Evolutionary conservation across 2,113 vertebrate genomes (phyloP).

Genomic region (Burhinus bistriatus): DNA sequence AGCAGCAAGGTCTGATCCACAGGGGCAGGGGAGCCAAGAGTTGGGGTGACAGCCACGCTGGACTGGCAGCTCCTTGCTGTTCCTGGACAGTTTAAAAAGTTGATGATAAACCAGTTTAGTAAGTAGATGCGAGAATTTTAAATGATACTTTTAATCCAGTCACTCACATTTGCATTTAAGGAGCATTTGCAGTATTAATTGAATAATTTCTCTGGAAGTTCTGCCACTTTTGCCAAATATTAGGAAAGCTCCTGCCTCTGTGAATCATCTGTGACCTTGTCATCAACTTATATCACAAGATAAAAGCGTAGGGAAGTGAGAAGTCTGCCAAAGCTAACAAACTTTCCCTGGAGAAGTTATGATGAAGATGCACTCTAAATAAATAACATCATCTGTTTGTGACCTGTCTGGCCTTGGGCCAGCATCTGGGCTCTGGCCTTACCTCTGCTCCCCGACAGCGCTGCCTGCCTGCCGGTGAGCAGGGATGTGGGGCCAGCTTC

Average conservation of each 20-base stretch:
- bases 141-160: background rate
- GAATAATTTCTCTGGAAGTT: background rate
- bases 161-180: background rate
- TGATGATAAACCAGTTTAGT: background rate
- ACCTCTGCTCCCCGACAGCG: background rate
- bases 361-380: background rate
- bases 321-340: background rate
- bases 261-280: background rate
- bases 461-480: fast-evolving
- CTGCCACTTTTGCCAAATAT: background rate
- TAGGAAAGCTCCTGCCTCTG: background rate
- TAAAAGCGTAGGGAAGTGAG: background rate
- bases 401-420: background rate
- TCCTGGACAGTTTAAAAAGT: background rate
- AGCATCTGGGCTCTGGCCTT: background rate
- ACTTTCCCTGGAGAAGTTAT: background rate
- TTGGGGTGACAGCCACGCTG: background rate
- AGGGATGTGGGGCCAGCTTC: background rate
- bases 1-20: background rate
- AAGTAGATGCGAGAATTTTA: background rate
- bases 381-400: background rate
- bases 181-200: background rate
- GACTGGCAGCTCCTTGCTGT: background rate
- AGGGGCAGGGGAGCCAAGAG: background rate
- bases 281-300: background rate